These are phyloP conservation scores for Anthopleura xanthogrammica DNA, from an alignment of 92 coral and sea anemone species.

Conservation along the genomic window DNA sequence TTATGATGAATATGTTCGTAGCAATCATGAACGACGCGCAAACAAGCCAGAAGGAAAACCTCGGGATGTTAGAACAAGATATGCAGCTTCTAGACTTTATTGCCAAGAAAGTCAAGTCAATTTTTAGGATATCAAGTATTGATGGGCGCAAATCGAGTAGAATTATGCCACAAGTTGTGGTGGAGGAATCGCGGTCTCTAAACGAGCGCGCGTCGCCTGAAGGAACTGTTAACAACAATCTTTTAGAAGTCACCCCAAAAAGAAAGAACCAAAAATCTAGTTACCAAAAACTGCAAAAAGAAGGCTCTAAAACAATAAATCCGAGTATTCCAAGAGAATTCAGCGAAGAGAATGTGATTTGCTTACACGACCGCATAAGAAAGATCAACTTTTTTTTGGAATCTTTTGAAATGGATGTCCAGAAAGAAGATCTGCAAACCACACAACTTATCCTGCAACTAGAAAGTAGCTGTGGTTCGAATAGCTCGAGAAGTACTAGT, in stretches of 20 bases:
- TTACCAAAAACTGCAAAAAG: neutral
- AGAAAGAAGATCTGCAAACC: conserved; percentile 19
- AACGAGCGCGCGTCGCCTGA: neutral
- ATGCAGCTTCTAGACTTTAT: conserved; percentile 25
- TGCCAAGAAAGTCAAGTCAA: neutral
- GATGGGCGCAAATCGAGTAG: neutral
- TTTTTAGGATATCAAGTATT: neutral
- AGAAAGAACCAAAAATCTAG: neutral
- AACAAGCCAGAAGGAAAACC: conserved; percentile 9
- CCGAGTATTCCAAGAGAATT: neutral
- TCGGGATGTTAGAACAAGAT: neutral
- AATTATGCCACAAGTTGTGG: neutral
- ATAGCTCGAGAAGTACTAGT: neutral
- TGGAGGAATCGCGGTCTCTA: neutral
- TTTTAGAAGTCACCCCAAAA: neutral
- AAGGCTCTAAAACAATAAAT: neutral
- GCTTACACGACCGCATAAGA: conserved; percentile 7
- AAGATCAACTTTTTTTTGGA: conserved; percentile 12
- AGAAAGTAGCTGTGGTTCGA: neutral
- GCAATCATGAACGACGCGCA: conserved; percentile 45
- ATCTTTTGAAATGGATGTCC: conserved; percentile 16
- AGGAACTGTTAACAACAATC: neutral
- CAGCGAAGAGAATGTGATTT: neutral
- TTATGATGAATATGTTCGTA: conserved; percentile 58
- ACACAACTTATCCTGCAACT: conserved; percentile 13